phyloP scores from a whole-genome alignment of 2,113 vertebrate genomes.

The Coracopsis vasa region DNA sequence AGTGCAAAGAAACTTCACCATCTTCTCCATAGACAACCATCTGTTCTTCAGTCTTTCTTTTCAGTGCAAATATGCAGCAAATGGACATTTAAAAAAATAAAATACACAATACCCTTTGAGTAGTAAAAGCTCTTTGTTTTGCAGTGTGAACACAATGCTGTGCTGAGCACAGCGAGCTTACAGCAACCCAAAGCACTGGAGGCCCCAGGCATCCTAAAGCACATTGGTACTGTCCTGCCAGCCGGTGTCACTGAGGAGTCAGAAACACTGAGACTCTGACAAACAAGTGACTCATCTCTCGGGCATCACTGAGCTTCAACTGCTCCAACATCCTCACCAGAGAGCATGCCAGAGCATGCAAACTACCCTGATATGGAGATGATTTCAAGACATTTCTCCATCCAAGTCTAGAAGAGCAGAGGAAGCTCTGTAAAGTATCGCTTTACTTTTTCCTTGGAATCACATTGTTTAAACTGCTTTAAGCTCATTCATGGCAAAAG shows the following conservation, averaged over 20 bases:
- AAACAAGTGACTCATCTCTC: neutral
- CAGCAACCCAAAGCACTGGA: neutral
- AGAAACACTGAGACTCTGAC: neutral
- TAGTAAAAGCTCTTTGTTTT: neutral
- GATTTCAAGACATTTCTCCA: neutral
- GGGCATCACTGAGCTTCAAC: neutral
- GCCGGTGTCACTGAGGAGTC: neutral
- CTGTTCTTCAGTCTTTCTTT: neutral
- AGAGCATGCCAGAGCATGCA: accelerated
- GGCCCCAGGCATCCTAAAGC: neutral
- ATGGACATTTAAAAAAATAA: too few relatives aligned
- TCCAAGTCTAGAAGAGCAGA: neutral
- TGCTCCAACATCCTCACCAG: neutral
- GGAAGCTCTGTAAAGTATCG: neutral
- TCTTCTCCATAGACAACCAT: neutral
- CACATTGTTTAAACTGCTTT: neutral
- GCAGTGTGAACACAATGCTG: neutral
- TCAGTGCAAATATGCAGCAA: neutral
- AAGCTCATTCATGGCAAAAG: neutral
- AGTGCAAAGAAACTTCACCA: neutral
- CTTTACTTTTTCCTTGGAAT: neutral
- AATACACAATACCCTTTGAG: neutral
- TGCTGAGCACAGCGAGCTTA: neutral
- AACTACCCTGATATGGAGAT: neutral
- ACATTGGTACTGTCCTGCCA: accelerated